Conservation (phyloP, 2,888 invertebrate genomes). For the Selenia dentaria region DNA sequence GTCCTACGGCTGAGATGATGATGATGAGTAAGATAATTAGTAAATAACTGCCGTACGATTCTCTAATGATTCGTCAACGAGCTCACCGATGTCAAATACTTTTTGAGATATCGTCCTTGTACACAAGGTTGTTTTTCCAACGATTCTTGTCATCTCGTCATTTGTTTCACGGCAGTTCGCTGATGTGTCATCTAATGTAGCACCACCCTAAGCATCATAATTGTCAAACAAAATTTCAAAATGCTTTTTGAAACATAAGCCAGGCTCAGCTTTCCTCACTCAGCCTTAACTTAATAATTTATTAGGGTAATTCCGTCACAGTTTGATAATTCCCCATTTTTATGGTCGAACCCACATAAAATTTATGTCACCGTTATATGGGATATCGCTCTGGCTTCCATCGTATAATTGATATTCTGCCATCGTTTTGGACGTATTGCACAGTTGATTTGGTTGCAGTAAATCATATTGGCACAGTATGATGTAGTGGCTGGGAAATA, state of each 20-base stretch:
- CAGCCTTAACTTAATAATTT: conserved; percentile 53
- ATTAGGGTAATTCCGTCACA: conserved; percentile 57
- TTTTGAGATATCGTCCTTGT: no score
- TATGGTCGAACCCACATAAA: conserved; percentile 57
- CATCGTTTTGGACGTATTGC: conserved; percentile 35
- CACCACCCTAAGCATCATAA: no score
- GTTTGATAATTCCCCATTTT: conserved; percentile 62
- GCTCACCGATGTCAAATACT: no score
- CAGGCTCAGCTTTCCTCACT: conserved; percentile 36
- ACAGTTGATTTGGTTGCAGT: conserved; percentile 12
- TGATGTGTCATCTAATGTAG: no score
- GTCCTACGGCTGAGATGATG: no score
- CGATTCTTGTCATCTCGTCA: no score
- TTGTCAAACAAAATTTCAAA: neutral
- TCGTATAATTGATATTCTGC: conserved; percentile 56
- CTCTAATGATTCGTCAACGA: no score
- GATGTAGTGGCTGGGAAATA: no score
- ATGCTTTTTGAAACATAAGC: conserved; percentile 10
- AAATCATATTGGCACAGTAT: conserved; percentile 1
- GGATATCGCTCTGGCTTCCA: conserved; percentile 40
- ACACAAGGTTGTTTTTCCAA: no score
- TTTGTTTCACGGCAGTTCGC: no score
- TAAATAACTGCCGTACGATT: no score
- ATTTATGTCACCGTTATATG: conserved; percentile 56
- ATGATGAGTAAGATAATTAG: no score